Evolutionary conservation across 1,140 invertebrate genomes (phyloP), one percentile per base, ranked within the genome.

Genomic region (Drosophila leontia): DNA sequence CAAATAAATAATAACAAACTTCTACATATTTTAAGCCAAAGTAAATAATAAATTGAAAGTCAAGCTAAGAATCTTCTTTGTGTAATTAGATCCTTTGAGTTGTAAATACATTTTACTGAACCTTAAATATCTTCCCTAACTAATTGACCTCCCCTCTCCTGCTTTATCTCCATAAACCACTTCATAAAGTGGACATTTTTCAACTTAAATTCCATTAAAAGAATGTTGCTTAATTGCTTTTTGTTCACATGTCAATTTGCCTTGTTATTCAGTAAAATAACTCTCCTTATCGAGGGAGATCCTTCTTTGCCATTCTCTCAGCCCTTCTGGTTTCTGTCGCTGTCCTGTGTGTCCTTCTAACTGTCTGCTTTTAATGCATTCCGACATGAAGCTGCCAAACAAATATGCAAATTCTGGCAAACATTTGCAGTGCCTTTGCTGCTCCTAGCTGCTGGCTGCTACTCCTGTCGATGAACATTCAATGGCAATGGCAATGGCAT

Each of bases 341-440:
- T 26, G 19, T 7, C 19, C 44, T 29, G 42, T 42, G 41, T 32
- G 62, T 67, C 58, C 44, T 42, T 48, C 51, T 29, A 42, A 55
- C 62, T 44, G 32, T 64, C 68, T 47, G 65, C 45, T 58, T 88
- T 83, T 80, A 78, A 83, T 80, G 84, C 71, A 83, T 83, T 80
- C 63, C 70, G 84, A 80, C 80, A 88, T 80, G 71, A 74, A 69
- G 80, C 80, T 88, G 58, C 70, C 76, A 87, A 88, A 87, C 83
- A 87, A 87, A 87, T 88, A 88, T 88, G 84, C 84, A 88, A 88
- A 88, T 88, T 76, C 53, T 78, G 63, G 84, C 84, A 75, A 88
- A 71, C 80, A 84, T 70, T 65, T 78, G 53, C 67, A 84, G 60
- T 88, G 69, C 67, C 50, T 82, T 88, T 83, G 74, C 23, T 61